Evolutionary conservation across 2,888 invertebrate species (phyloP).

Genomic region (Chouioia cunea): DNA sequence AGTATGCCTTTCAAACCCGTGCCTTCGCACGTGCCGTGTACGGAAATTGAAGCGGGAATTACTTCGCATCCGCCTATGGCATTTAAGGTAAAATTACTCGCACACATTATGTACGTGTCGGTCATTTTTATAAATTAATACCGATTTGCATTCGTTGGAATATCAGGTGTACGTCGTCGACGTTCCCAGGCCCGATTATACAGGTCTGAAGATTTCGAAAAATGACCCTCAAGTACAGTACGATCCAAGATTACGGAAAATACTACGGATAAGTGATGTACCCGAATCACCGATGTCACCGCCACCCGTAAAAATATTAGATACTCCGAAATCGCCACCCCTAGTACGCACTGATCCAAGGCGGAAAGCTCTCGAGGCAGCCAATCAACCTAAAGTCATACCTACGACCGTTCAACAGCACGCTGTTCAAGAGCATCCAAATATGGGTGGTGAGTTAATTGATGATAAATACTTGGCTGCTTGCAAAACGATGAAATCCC

Average conservation of each 20-base stretch:
- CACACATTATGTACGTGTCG: background rate
- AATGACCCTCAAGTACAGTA: constrained; percentile 78
- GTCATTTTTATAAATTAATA: background rate
- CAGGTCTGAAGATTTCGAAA: constrained; percentile 78
- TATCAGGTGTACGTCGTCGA: constrained; percentile 68
- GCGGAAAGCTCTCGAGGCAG: constrained; percentile 62
- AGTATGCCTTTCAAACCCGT: constrained; percentile 83
- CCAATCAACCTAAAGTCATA: constrained; percentile 47
- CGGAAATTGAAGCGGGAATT: constrained; percentile 87
- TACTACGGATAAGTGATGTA: constrained; percentile 75
- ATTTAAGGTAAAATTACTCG: constrained; percentile 70
- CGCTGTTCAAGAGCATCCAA: constrained; percentile 39
- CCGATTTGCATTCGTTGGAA: background rate
- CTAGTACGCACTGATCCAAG: constrained; percentile 63
- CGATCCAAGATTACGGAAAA: constrained; percentile 83
- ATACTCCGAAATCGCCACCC: constrained; percentile 67
- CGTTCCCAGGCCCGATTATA: constrained; percentile 82
- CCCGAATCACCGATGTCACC: constrained; percentile 75
- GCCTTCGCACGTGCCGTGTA: constrained; percentile 86
- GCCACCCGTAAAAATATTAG: constrained; percentile 64
- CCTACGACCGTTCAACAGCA: constrained; percentile 53
- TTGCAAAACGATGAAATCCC: background rate
- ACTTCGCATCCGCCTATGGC: constrained; percentile 81
- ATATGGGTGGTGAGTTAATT: constrained; percentile 29
- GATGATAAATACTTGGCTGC: background rate